These are phyloP conservation scores for Tetragonula clypearis DNA, from an alignment of 1,140 invertebrate genomes.

Conservation along the genomic window DNA sequence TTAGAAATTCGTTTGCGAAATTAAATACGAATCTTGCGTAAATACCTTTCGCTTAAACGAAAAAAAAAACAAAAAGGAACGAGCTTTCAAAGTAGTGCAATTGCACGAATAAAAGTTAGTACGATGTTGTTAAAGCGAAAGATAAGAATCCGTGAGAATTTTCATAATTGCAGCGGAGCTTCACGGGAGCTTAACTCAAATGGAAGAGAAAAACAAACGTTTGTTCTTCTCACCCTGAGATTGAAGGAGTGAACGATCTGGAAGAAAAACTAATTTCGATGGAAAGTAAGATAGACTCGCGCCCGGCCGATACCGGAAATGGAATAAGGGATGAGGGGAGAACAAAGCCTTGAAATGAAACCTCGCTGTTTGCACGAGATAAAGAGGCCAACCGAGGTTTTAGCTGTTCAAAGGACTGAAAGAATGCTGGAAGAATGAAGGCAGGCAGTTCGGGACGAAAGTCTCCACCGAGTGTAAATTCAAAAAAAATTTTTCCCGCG, in stretches of 20 bases:
- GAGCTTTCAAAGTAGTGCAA: background rate
- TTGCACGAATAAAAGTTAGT: background rate
- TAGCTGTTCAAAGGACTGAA: constrained; percentile 4
- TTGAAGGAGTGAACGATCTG: background rate
- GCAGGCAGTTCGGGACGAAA: background rate
- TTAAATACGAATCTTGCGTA: too few relatives aligned
- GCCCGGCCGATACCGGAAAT: constrained; percentile 36
- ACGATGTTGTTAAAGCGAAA: background rate
- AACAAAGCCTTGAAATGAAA: constrained; percentile 51
- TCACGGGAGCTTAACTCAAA: too few relatives aligned
- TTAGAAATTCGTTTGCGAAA: background rate
- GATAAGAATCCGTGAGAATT: background rate
- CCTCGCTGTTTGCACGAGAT: constrained; percentile 45
- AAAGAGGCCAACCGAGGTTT: constrained; percentile 37
- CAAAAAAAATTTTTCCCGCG: background rate
- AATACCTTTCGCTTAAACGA: background rate
- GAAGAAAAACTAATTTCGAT: constrained; percentile 49
- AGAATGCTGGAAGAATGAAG: constrained; percentile 2
- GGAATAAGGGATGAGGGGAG: constrained; percentile 45
- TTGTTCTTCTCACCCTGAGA: constrained; percentile 8
- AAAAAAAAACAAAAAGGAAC: too few relatives aligned
- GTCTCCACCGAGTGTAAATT: background rate
- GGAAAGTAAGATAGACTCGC: constrained; percentile 37
- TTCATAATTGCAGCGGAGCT: background rate
- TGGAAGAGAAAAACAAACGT: background rate